Base-by-base conservation (phyloP, 2,888 invertebrate genomes). In the Dusona sp. region DNA sequence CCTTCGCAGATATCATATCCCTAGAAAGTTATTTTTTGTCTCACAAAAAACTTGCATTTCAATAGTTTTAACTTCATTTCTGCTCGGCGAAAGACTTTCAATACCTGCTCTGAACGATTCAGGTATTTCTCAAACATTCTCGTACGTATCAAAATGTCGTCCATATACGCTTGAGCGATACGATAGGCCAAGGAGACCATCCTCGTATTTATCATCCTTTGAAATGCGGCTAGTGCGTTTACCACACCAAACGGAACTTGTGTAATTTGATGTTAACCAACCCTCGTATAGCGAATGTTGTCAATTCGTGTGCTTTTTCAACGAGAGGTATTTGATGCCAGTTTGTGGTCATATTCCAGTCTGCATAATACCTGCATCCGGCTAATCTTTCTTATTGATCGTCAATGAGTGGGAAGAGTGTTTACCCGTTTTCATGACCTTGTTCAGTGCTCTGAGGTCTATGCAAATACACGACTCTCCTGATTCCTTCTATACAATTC, bases 201-300 rank as follows among this genome's bases (percentile, higher is more conserved):
- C 38, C 42, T 74, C 25, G 22, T 25, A 13, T 74, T 74, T 16
- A 74, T 16, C 57, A 74, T 61, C 19, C 61, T 25, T 33, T 87
- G 84, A 25, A 84, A 87, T 0, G 70, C 75, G 0, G 81, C 73
- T n/a, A 51, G 54, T 3, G 81, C 81, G 33, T 75, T 82, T 25
- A 57, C 94, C 94, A 82, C 95, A 16, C 68, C 67, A 95, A 85
- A 92, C 95, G 0, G 86, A 95, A 22, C 94, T 95, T 11, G 95
- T 95, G 1, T 91, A 94, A 54, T 95, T 94, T 77, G 75, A 73
- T 77, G 54, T 38, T 78, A 67, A 4, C 80, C 42, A 89, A 91
- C 74, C 8, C 88, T 90, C 2, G 90, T 91, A n/a, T n/a, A 11
- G 90, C 84, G 86, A 93, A 93, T 2, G 91, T 89, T 3, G 92